Conservation (phyloP, 2,888 invertebrate genomes). For the Polyommatus icarus region DNA sequence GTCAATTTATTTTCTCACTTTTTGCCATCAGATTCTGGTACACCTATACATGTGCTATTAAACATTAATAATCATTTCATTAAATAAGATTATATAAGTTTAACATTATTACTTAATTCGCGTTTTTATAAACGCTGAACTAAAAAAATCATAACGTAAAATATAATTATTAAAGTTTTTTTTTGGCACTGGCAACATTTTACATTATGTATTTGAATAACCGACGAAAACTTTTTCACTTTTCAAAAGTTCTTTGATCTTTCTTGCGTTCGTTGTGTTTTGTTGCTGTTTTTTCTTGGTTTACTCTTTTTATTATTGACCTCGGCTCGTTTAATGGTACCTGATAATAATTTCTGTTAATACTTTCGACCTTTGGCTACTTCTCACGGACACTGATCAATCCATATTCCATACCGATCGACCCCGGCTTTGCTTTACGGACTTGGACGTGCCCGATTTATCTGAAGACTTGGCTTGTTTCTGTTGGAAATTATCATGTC, state of each 20-base stretch:
- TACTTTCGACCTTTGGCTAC: background rate
- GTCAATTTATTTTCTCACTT: no score
- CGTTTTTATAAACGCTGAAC: no score
- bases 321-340: constrained; percentile 14
- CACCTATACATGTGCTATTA: no score
- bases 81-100: no score
- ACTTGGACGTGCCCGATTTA: background rate
- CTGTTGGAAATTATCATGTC: background rate
- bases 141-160: background rate
- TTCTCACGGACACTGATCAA: background rate
- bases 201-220: background rate
- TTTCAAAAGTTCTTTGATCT: background rate
- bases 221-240: constrained; percentile 11
- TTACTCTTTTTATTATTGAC: constrained; percentile 3
- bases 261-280: constrained; percentile 11
- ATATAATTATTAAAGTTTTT: background rate
- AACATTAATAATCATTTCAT: no score
- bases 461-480: no score
- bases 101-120: no score
- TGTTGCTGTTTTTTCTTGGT: background rate
- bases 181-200: background rate
- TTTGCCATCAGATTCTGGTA: no score
- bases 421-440: background rate
- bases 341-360: constrained; percentile 13
- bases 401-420: background rate